Evolutionary conservation across 2,797 vertebrate genomes (phyloP).

Genomic region (Hipposideros larvatus): DNA sequence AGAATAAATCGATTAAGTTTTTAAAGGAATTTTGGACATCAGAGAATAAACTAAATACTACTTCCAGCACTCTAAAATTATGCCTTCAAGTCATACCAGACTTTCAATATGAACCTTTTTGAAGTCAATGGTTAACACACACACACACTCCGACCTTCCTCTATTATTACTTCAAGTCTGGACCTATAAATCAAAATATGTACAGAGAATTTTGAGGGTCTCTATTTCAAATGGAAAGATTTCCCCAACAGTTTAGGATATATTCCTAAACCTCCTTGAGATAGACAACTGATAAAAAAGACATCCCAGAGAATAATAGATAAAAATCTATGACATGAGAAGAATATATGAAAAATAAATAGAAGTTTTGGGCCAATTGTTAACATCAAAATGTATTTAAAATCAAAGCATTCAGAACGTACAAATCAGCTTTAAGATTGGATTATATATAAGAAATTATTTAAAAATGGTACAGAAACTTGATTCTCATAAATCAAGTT

Average conservation of each 20-base stretch:
- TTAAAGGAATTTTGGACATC: constrained; percentile 9
- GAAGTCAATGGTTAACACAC: background rate
- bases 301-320: background rate
- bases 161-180: background rate
- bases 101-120: background rate
- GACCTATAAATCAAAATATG: constrained; percentile 19
- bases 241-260: background rate
- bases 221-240: background rate
- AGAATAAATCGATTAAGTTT: background rate
- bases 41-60: background rate
- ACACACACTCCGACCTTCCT: background rate
- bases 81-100: background rate
- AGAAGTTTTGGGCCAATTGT: background rate
- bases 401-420: background rate
- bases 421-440: background rate
- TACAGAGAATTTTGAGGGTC: background rate
- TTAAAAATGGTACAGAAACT: constrained; percentile 18
- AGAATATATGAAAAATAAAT: background rate
- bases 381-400: constrained; percentile 16
- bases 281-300: background rate
- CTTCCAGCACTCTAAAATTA: background rate
- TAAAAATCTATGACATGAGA: background rate
- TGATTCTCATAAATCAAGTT: background rate
- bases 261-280: background rate
- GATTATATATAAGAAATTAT: constrained; percentile 14